These are phyloP conservation scores for Phymastichus coffea DNA, from an alignment of 1,140 invertebrate species.

Conservation along the genomic window DNA sequence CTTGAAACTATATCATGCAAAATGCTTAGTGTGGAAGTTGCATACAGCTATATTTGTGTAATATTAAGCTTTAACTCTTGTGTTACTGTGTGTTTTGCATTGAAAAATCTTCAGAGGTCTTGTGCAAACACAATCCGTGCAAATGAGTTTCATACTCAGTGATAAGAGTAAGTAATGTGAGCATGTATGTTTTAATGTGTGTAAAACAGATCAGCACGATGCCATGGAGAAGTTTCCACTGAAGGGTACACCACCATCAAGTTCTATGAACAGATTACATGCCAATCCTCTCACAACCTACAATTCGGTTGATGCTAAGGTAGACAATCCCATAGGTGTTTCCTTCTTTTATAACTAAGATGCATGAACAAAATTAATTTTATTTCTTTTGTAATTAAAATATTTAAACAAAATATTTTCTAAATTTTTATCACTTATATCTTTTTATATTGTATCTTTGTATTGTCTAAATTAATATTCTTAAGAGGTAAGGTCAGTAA, in stretches of 20 bases:
- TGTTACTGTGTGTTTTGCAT: not conserved
- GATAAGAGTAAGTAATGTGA: constrained; percentile 18
- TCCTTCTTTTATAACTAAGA: constrained; percentile 21
- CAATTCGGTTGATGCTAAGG: constrained; percentile 53
- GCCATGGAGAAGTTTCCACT: constrained; percentile 57
- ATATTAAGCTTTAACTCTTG: not conserved
- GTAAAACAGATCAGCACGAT: constrained; percentile 33
- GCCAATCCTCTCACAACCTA: constrained; percentile 49
- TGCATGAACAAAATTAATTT: too few species aligned
- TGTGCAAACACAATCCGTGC: constrained; percentile 1
- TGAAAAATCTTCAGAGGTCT: not conserved
- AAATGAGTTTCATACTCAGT: not conserved
- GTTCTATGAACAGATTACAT: constrained; percentile 45
- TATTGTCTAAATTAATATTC: too few species aligned
- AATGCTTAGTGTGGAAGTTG: too few species aligned
- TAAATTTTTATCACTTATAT: not conserved
- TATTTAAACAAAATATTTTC: too few species aligned
- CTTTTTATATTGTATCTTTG: too few species aligned
- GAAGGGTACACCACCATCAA: constrained; percentile 50
- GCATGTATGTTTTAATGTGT: constrained; percentile 26
- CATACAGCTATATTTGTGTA: not conserved
- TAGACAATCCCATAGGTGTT: constrained; percentile 37
- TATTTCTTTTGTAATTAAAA: too few species aligned
- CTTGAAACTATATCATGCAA: not conserved
- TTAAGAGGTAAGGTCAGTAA: not conserved